Evolutionary conservation across 2,888 invertebrate species (phyloP).

Genomic region (Perizoma affinitatum): DNA sequence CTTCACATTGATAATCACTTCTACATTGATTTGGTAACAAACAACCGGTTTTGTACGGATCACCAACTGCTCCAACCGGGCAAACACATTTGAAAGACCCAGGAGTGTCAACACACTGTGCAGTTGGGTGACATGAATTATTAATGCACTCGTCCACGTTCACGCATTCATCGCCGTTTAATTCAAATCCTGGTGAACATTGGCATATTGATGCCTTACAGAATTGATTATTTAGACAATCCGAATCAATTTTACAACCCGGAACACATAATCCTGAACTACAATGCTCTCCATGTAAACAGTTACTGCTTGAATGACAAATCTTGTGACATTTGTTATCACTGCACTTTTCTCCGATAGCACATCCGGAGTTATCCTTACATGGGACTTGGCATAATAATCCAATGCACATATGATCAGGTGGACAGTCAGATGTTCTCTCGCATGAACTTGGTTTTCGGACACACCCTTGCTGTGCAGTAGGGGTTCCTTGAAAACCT

Average conservation of each 20-base stretch:
- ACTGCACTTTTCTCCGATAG: conserved; percentile 92
- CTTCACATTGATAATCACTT: conserved; percentile 89
- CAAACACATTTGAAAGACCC: conserved; percentile 93
- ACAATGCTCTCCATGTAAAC: conserved; percentile 95
- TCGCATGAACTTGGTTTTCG: conserved; percentile 89
- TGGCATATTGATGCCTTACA: conserved; percentile 90
- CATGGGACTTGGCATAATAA: conserved; percentile 92
- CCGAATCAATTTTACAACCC: conserved; percentile 92
- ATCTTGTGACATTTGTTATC: conserved; percentile 92
- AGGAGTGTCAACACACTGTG: conserved; percentile 90
- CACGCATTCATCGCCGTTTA: conserved; percentile 89
- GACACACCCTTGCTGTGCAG: conserved; percentile 94
- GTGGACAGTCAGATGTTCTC: conserved; percentile 88
- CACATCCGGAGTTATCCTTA: conserved; percentile 88
- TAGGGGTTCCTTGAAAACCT: conserved; percentile 94
- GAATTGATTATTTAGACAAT: conserved; percentile 91
- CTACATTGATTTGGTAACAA: conserved; percentile 90
- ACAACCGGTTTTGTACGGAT: conserved; percentile 88
- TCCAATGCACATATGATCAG: conserved; percentile 90
- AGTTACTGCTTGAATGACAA: conserved; percentile 95
- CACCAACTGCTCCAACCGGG: conserved; percentile 90
- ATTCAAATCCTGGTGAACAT: conserved; percentile 90
- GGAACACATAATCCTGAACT: conserved; percentile 91
- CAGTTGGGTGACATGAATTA: conserved; percentile 91
- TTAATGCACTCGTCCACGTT: conserved; percentile 94